These are phyloP conservation scores for Squalus acanthias DNA, from an alignment of 2,797 vertebrate genomes.

Conservation along the genomic window DNA sequence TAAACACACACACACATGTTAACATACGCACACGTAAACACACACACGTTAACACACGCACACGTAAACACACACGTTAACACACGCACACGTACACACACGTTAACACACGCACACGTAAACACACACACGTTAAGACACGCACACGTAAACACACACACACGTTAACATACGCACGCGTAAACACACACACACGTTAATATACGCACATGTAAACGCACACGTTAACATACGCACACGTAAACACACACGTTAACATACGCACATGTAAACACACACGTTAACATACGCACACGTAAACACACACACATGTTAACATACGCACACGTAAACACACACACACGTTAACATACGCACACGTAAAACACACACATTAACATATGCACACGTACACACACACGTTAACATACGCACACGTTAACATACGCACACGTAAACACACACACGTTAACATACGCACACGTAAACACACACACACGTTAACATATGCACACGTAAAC, in stretches of 20 bases:
- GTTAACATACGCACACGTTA: not conserved
- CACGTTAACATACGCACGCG: not conserved
- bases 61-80: not conserved
- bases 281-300: not conserved
- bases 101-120: not conserved
- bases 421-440: not conserved
- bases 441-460: not conserved
- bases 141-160: not conserved
- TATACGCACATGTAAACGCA: not conserved
- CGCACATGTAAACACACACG: not conserved
- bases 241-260: not conserved
- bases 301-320: not conserved
- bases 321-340: not conserved
- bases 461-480: not conserved
- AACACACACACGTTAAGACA: not conserved
- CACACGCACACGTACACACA: not conserved
- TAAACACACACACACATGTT: not conserved
- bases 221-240: not conserved
- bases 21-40: not conserved
- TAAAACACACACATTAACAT: not conserved
- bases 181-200: not conserved
- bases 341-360: not conserved
- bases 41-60: not conserved
- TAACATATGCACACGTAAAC: not conserved
- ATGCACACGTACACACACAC: not conserved